phyloP scores from a whole-genome alignment of 2,797 vertebrate genomes.

The Sarcoramphus papa region DNA sequence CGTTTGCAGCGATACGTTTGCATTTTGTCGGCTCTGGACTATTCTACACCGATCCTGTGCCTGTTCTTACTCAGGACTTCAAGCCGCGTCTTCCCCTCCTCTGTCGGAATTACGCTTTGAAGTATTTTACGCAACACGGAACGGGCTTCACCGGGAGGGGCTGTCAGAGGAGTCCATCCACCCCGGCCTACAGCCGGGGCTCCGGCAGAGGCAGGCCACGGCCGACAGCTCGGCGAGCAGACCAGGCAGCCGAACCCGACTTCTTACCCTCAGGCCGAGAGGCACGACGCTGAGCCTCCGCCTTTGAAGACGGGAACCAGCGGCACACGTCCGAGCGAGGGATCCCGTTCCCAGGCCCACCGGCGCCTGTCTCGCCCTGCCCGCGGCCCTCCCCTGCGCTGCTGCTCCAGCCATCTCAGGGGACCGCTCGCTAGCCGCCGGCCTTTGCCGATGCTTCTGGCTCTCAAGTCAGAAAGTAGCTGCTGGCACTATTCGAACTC shows the following conservation, averaged over 20 bases:
- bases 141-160: not conserved
- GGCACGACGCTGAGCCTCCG: not conserved
- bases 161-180: not conserved
- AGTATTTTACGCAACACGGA: not conserved
- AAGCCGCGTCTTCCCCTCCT: not conserved
- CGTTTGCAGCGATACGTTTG: not conserved
- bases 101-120: not conserved
- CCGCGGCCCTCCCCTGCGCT: not conserved
- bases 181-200: not conserved
- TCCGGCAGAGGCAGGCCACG: not conserved
- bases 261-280: not conserved
- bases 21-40: not conserved
- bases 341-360: fast-evolving
- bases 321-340: fast-evolving
- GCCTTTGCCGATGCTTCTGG: no score
- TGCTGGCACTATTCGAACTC: not conserved
- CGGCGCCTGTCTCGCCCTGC: fast-evolving
- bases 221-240: not conserved
- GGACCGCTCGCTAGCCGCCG: not conserved
- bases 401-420: not conserved
- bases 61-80: not conserved
- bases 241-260: not conserved
- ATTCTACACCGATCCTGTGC: fast-evolving
- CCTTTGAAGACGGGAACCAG: fast-evolving
- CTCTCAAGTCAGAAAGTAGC: not conserved